Evolutionary conservation across 37 sponge, comb jelly and placozoan genomes (phyloP).

Genomic region (Spongilla lacustris): DNA sequence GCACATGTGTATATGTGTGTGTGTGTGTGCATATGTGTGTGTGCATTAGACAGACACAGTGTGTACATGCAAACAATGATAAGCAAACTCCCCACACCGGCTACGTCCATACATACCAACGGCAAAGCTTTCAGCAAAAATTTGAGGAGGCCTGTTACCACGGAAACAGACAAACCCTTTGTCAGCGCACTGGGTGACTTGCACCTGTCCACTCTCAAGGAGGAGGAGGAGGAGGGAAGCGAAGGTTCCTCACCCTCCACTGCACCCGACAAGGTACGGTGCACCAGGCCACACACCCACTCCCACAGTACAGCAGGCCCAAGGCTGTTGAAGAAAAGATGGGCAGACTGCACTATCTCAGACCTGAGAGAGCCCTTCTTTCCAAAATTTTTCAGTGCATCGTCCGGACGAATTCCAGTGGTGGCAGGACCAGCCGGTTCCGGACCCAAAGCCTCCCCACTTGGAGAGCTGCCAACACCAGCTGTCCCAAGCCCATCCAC

Average conservation of each 20-base stretch:
- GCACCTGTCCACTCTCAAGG: background rate
- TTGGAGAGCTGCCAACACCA: too few species aligned
- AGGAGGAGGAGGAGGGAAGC: constrained; percentile 2
- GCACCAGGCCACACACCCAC: constrained; percentile 38
- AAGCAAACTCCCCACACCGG: background rate
- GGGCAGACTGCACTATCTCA: constrained; percentile 62
- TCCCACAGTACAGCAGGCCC: constrained; percentile 44
- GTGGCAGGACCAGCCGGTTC: background rate
- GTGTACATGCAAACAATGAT: too few species aligned
- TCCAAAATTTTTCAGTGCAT: constrained; percentile 14
- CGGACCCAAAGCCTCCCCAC: background rate
- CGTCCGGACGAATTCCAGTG: background rate
- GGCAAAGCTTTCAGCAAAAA: constrained; percentile 59
- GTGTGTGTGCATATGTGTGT: background rate
- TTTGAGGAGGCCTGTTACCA: background rate
- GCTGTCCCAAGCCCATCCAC: constrained; percentile 27
- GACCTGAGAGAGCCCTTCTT: constrained; percentile 32
- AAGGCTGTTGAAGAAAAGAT: constrained; percentile 43
- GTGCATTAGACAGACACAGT: background rate
- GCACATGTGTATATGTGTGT: constrained; percentile 12
- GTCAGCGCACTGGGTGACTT: background rate
- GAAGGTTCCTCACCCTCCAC: background rate
- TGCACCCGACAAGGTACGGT: background rate
- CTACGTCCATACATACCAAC: constrained; percentile 46
- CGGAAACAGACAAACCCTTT: background rate